Evolutionary conservation across 2,113 vertebrate species (phyloP).

Genomic region (Calonectris borealis): DNA sequence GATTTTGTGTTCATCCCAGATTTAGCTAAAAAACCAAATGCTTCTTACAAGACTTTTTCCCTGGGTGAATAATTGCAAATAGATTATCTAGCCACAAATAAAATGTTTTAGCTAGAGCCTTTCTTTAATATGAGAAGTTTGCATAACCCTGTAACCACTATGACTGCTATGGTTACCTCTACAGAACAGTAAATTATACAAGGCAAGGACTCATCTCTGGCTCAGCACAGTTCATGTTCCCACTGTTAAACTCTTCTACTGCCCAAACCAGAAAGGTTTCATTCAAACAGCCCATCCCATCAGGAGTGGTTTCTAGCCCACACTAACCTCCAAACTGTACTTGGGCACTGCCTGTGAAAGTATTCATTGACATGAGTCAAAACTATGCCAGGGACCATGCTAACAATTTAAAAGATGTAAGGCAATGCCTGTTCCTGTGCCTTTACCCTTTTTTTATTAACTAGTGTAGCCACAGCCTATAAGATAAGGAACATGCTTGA

Average conservation of each 20-base stretch:
- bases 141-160: background rate
- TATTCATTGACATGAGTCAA: background rate
- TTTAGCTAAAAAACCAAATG: conserved; percentile 40
- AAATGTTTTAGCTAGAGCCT: background rate
- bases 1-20: background rate
- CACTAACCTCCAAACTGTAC: background rate
- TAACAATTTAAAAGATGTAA: background rate
- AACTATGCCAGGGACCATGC: background rate
- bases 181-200: conserved; percentile 4
- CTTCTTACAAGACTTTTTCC: background rate
- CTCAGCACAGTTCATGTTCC: background rate
- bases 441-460: background rate
- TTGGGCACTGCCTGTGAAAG: background rate
- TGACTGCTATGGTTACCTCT: conserved; percentile 12
- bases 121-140: background rate
- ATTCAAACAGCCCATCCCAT: background rate
- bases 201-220: background rate
- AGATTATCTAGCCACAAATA: background rate
- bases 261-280: background rate
- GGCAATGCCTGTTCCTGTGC: background rate
- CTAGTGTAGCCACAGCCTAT: background rate
- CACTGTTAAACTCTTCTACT: background rate
- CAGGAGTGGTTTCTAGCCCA: background rate
- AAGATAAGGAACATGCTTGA: background rate
- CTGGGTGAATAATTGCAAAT: background rate